Evolutionary conservation across 1,140 invertebrate genomes (phyloP).

Genomic region (Antheraea mylitta): DNA sequence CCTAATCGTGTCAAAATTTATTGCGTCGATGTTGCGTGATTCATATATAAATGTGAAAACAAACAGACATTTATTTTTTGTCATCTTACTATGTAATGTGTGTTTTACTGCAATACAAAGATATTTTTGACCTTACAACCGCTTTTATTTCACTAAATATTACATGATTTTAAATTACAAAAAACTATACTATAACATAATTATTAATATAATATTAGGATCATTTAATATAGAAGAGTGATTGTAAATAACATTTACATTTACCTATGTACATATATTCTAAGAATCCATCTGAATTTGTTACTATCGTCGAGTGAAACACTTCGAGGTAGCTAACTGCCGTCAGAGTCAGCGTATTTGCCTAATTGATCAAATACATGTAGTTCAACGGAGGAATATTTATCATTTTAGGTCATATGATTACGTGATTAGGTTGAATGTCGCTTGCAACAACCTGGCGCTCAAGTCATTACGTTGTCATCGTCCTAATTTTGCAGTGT

Average conservation of each 20-base stretch:
- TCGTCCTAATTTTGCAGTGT: conserved; percentile 79
- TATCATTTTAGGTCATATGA: conserved; percentile 43
- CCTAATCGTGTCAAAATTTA: neutral
- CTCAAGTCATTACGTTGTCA: conserved; percentile 75
- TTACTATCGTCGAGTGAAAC: conserved; percentile 65
- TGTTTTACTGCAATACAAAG: neutral
- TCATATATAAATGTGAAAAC: neutral
- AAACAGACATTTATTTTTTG: neutral
- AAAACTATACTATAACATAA: too few relatives aligned
- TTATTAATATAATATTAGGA: too few relatives aligned
- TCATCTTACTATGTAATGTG: neutral
- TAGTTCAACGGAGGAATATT: conserved; percentile 45
- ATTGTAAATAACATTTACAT: conserved; percentile 12
- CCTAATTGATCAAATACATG: conserved; percentile 78
- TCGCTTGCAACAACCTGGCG: conserved; percentile 50
- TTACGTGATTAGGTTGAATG: conserved; percentile 39
- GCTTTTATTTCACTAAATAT: too few relatives aligned
- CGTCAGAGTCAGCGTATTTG: conserved; percentile 75
- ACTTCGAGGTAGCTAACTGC: conserved; percentile 61
- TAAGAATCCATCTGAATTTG: conserved; percentile 44
- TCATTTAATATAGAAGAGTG: too few relatives aligned
- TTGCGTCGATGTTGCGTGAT: neutral
- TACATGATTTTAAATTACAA: too few relatives aligned
- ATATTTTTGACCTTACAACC: neutral
- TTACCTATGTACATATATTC: conserved; percentile 20